Percentiles rank a stretch among this genome's conserved stretches.
Evolutionary conservation across 1,140 invertebrate species (phyloP).

Genomic region (Ceratosolen solmsi): DNA sequence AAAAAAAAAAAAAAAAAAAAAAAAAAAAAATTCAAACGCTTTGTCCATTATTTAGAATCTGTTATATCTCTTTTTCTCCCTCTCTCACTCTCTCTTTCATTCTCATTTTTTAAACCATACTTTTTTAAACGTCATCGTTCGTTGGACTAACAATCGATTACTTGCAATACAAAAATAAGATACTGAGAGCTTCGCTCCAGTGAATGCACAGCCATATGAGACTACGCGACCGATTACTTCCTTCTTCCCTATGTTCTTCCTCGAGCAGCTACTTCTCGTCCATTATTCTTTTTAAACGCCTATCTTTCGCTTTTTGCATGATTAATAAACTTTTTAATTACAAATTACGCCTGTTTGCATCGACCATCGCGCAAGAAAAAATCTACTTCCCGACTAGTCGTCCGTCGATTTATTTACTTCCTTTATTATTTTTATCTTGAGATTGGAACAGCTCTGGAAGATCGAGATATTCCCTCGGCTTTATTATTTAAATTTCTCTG

Average conservation of each 20-base stretch:
- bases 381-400: constrained; percentile 35
- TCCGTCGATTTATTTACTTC: constrained; percentile 16
- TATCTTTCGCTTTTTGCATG: constrained; percentile 23
- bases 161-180: constrained; percentile 73
- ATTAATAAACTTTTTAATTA: constrained; percentile 33
- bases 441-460: constrained; percentile 41
- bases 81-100: constrained; percentile 6
- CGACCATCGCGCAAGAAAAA: constrained; percentile 44
- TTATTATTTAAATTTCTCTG: constrained; percentile 37
- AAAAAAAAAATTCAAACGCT: constrained; percentile 36
- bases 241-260: constrained; percentile 53
- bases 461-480: constrained; percentile 38
- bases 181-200: constrained; percentile 70
- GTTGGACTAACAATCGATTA: constrained; percentile 68
- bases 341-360: constrained; percentile 40
- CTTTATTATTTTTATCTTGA: constrained; percentile 18
- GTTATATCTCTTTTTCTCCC: constrained; percentile 18
- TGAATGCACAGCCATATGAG: constrained; percentile 72
- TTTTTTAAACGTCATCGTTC: constrained; percentile 62
- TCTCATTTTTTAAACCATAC: constrained; percentile 18
- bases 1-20: background rate
- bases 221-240: constrained; percentile 67
- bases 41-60: constrained; percentile 28
- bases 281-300: constrained; percentile 41
- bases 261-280: constrained; percentile 34